A percentile compares a stretch with the other conserved stretches of the same genome.
Evolutionary conservation across 92 coral and sea anemone genomes (phyloP).

Genomic region (Zoanthus sansibaricus): DNA sequence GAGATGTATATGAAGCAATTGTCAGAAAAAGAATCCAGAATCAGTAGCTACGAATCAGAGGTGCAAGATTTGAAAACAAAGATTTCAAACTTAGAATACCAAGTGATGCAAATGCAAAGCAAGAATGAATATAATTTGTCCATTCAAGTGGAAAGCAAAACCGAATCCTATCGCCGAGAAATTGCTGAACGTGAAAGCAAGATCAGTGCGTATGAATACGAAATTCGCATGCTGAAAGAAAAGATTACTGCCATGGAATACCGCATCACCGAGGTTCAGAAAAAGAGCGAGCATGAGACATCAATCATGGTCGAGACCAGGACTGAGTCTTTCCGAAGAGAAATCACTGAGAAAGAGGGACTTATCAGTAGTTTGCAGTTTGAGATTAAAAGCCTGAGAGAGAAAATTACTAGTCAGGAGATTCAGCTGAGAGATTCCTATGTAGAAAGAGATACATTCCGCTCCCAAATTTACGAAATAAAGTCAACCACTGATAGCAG

Average conservation of each 20-base stretch:
- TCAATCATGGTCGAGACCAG: constrained; percentile 12
- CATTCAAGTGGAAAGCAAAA: constrained; percentile 40
- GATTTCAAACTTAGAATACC: background rate
- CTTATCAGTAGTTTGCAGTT: background rate
- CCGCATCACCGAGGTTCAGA: constrained; percentile 23
- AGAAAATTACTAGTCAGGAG: background rate
- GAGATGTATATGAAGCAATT: constrained; percentile 37
- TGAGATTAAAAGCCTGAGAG: constrained; percentile 5
- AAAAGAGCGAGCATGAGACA: constrained; percentile 21
- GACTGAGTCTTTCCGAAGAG: constrained; percentile 10
- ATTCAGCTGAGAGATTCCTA: background rate
- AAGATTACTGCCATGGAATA: constrained; percentile 38
- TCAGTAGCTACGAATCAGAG: constrained; percentile 21
- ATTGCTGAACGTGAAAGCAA: constrained; percentile 41
- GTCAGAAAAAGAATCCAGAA: constrained; percentile 40
- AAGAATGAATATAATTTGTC: constrained; percentile 39
- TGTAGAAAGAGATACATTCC: background rate
- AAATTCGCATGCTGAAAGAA: constrained; percentile 31
- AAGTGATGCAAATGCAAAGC: constrained; percentile 30
- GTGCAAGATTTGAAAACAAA: background rate
- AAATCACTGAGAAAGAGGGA: background rate
- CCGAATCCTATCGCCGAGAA: constrained; percentile 48
- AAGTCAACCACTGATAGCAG: background rate
- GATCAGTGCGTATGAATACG: constrained; percentile 44
- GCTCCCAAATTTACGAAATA: background rate